Percentiles rank a stretch among this genome's conserved stretches.
Conservation (phyloP, 2,113 vertebrate genomes). For the Charadrius vociferus region DNA sequence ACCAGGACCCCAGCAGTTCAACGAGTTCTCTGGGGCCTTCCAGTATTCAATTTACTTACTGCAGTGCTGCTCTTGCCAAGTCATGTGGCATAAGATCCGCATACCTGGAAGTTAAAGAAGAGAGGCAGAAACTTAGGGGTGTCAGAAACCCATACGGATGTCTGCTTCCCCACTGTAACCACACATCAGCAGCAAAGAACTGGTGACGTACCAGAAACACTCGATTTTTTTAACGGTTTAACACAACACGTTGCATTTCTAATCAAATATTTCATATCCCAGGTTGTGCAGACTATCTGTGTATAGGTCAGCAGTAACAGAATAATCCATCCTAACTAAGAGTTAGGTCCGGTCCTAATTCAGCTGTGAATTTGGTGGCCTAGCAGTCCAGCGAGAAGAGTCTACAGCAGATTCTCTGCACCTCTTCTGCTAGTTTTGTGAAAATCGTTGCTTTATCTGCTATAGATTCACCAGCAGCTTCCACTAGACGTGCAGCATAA, state of each 20-base stretch:
- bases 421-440: background rate
- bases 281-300: background rate
- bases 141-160: background rate
- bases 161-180: background rate
- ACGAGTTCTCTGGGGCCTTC: background rate
- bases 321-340: background rate
- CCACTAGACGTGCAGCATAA: fast-evolving
- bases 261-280: background rate
- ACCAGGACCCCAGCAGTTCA: background rate
- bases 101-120: constrained; percentile 77
- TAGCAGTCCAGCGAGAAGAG: background rate
- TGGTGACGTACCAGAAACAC: background rate
- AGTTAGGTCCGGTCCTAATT: background rate
- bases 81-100: constrained; percentile 95
- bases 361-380: background rate
- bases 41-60: constrained; percentile 77
- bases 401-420: background rate
- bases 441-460: background rate
- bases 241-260: too few relatives aligned
- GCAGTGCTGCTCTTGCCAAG: constrained; percentile 89
- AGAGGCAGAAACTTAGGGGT: background rate
- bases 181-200: background rate
- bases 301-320: background rate
- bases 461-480: fast-evolving
- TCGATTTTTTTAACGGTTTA: too few relatives aligned